A percentile compares a stretch with the other conserved stretches of the same genome.
Evolutionary conservation across 2,113 vertebrate genomes (phyloP).

Genomic region (Rhodinocichla rosea): DNA sequence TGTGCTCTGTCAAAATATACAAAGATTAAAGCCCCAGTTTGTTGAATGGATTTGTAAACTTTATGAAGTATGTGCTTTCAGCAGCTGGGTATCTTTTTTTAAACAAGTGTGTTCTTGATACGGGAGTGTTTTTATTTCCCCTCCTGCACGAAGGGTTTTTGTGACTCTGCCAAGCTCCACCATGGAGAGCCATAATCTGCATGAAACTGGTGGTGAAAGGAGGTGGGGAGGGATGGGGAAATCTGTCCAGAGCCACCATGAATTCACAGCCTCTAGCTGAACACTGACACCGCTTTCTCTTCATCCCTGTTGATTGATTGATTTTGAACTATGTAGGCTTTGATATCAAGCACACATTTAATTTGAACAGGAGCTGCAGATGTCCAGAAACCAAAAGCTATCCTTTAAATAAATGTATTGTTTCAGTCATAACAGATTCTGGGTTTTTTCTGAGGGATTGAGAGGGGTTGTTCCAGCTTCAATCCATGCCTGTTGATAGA

Average conservation of each 20-base stretch:
- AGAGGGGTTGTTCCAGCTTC: not conserved
- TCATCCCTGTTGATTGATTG: not conserved
- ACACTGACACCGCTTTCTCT: not conserved
- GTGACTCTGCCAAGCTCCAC: not conserved
- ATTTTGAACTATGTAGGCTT: not conserved
- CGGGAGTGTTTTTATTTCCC: not conserved
- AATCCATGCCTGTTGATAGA: not conserved
- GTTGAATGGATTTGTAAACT: constrained; percentile 13
- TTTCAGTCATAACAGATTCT: not conserved
- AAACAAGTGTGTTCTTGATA: not conserved
- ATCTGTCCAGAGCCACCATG: not conserved
- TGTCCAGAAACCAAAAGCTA: not conserved
- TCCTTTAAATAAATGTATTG: not conserved
- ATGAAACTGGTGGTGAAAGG: not conserved
- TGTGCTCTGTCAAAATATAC: constrained; percentile 10
- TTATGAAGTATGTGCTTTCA: not conserved
- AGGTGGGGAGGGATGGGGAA: not conserved
- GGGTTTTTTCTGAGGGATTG: not conserved
- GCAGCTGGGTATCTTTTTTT: constrained; percentile 28
- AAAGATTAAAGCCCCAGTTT: constrained; percentile 6
- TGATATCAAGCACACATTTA: not conserved
- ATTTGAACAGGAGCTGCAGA: not conserved
- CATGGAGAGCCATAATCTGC: not conserved
- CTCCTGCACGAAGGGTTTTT: not conserved
- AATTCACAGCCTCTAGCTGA: not conserved